Percentiles rank a stretch among this genome's conserved stretches.
Evolutionary conservation across 53 echinoderm and acorn worm genomes (phyloP).

Genomic region (Stichopus horrens): DNA sequence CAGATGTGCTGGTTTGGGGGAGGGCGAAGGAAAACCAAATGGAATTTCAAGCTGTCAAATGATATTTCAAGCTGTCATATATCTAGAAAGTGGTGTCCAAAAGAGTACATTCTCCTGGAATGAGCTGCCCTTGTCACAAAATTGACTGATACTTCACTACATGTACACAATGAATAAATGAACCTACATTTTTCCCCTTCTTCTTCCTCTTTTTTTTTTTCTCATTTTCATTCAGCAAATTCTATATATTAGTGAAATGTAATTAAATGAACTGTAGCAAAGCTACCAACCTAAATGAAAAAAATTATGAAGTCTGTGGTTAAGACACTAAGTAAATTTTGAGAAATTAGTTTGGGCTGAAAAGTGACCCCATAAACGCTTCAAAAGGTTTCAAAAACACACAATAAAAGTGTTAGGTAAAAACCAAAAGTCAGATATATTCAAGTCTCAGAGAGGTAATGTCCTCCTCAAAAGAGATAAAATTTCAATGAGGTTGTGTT

Average conservation of each 20-base stretch:
- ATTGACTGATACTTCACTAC: not conserved
- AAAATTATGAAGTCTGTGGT: conserved; percentile 16
- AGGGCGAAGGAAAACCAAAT: too few species aligned
- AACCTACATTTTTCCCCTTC: not conserved
- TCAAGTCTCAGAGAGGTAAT: not conserved
- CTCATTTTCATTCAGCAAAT: not conserved
- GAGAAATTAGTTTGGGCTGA: conserved; percentile 36
- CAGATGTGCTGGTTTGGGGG: too few species aligned
- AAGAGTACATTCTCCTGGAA: not conserved
- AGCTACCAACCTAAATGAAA: conserved; percentile 25
- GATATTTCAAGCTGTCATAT: too few species aligned
- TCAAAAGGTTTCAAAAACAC: conserved; percentile 34
- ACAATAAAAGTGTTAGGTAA: not conserved
- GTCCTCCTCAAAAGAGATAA: conserved; percentile 9
- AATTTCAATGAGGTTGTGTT: conserved; percentile 34
- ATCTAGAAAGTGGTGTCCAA: too few species aligned
- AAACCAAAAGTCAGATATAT: not conserved
- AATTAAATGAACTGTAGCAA: conserved; percentile 14
- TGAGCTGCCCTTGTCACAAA: not conserved
- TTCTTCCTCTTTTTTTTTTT: not conserved
- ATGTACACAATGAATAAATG: not conserved
- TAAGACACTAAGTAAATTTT: conserved; percentile 30
- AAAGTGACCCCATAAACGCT: conserved; percentile 42
- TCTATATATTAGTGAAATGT: not conserved
- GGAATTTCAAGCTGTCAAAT: too few species aligned